Evolutionary conservation across 2,113 vertebrate species (phyloP).

Genomic region (Esox niger): DNA sequence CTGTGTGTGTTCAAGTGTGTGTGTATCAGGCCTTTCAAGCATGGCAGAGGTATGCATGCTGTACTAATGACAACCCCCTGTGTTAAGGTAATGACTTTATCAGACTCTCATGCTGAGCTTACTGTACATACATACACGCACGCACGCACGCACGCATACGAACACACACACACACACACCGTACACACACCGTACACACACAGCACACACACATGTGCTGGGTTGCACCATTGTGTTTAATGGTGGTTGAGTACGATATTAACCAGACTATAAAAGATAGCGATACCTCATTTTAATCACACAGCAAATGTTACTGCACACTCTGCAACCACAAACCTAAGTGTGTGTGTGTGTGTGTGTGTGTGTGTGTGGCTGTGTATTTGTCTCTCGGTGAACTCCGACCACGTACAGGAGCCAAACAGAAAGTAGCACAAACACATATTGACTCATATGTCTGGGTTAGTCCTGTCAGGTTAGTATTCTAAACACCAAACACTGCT

Average conservation of each 20-base stretch:
- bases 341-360: not conserved
- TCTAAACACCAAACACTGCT: no score
- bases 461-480: no score
- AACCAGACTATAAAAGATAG: constrained; percentile 23
- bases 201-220: constrained; percentile 20
- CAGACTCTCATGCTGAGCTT: not conserved
- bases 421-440: no score
- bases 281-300: not conserved
- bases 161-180: not conserved
- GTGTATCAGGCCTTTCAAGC: not conserved
- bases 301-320: constrained; percentile 16
- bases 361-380: not conserved
- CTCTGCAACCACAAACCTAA: not conserved
- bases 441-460: no score
- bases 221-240: constrained; percentile 29
- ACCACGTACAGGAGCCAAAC: constrained; percentile 57
- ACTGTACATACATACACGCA: not conserved
- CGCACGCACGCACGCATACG: not conserved
- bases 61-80: constrained; percentile 10
- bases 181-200: no score
- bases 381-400: not conserved
- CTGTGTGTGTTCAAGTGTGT: not conserved
- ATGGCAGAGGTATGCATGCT: no score
- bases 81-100: constrained; percentile 23
- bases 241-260: constrained; percentile 9